Conservation (phyloP, 2,888 invertebrate genomes). For the Plutella xylostella region DNA sequence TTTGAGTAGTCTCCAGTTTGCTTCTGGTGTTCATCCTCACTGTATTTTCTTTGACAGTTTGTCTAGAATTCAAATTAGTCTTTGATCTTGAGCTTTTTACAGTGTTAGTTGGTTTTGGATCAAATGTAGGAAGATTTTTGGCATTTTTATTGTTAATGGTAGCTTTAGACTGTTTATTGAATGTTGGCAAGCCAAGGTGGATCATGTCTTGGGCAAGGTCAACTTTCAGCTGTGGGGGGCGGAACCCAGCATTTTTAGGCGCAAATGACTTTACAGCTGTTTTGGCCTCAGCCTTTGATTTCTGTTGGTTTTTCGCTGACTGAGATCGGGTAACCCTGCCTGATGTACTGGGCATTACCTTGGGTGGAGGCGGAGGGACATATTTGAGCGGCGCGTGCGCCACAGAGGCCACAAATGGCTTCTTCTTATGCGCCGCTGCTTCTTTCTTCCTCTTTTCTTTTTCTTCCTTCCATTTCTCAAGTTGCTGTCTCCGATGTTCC, state of each 20-base stretch:
- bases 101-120: neutral
- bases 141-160: neutral
- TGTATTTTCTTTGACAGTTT: neutral
- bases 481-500: conserved; percentile 38
- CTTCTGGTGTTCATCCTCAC: neutral
- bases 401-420: conserved; percentile 47
- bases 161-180: conserved; percentile 20
- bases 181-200: conserved; percentile 12
- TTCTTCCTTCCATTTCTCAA: conserved; percentile 55
- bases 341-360: conserved; percentile 35
- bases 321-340: conserved; percentile 51
- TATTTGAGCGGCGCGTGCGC: conserved; percentile 34
- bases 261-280: conserved; percentile 48
- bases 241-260: conserved; percentile 43
- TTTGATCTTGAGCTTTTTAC: neutral
- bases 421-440: conserved; percentile 38
- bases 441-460: conserved; percentile 47
- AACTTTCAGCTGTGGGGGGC: conserved; percentile 17
- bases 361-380: conserved; percentile 34
- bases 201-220: neutral
- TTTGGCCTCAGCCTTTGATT: conserved; percentile 11
- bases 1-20: neutral
- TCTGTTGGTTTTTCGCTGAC: conserved; percentile 21
- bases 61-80: neutral
- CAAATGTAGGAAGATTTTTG: neutral